Evolutionary conservation across 2,797 vertebrate species (phyloP).

Genomic region (Semotilus atromaculatus): DNA sequence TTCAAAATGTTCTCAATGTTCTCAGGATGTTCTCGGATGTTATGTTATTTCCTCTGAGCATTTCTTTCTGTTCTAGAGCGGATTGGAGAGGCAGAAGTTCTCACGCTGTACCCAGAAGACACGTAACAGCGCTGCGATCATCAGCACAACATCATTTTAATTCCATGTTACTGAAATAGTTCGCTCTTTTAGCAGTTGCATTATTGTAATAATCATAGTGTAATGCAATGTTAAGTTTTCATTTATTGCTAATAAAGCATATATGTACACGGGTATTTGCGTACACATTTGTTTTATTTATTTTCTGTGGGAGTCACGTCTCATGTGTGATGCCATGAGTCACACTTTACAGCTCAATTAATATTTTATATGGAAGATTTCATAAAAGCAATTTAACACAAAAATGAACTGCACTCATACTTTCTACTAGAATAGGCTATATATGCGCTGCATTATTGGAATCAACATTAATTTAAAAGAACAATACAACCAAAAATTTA

Average conservation of each 20-base stretch:
- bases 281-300: not conserved
- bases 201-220: slow-evolving; percentile 1
- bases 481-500: not conserved
- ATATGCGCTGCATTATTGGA: not conserved
- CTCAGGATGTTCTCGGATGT: not conserved
- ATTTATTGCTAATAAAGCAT: slow-evolving; percentile 15
- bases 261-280: not conserved
- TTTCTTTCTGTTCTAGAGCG: slow-evolving; percentile 65
- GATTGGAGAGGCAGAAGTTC: slow-evolving; percentile 77
- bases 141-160: not conserved
- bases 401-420: not conserved
- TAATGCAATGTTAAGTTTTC: not conserved
- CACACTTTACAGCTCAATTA: not conserved
- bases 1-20: not conserved
- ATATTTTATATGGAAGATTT: not conserved
- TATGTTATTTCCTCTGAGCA: not conserved
- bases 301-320: not conserved
- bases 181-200: not conserved
- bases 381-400: not conserved
- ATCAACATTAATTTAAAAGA: not conserved
- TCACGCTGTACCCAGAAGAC: slow-evolving; percentile 64
- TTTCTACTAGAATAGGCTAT: not conserved
- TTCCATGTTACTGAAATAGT: not conserved
- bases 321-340: not conserved
- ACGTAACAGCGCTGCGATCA: not conserved